These are phyloP conservation scores for Hyppa rectilinea DNA, from an alignment of 2,888 invertebrate species.

Conservation along the genomic window DNA sequence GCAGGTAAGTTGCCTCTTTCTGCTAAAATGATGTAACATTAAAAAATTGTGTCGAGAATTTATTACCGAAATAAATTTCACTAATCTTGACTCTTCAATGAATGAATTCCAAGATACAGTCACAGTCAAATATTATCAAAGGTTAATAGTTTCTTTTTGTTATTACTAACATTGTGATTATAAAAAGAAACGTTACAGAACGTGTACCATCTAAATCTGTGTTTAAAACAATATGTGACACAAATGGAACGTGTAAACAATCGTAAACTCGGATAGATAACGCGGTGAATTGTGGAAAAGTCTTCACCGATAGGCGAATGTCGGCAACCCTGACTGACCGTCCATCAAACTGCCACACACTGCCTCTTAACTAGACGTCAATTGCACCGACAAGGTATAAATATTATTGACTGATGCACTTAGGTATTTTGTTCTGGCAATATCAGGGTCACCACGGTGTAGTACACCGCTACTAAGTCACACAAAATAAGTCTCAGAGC, in stretches of 20 bases:
- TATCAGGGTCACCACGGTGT: conserved; percentile 40
- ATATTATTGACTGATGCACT: conserved; percentile 53
- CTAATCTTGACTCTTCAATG: conserved; percentile 11
- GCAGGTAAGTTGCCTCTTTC: background rate
- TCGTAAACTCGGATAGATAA: conserved; percentile 60
- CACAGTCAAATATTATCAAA: conserved; percentile 18
- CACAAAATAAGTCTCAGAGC: conserved; percentile 36
- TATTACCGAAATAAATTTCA: background rate
- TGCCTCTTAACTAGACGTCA: conserved; percentile 57
- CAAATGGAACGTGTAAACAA: conserved; percentile 48
- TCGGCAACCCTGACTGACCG: conserved; percentile 63
- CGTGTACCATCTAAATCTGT: conserved; percentile 17
- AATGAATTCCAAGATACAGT: conserved; percentile 14
- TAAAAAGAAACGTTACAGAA: conserved; percentile 7
- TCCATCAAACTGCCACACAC: conserved; percentile 62
- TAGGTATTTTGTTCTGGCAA: conserved; percentile 26
- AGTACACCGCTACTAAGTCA: conserved; percentile 15
- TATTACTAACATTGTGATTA: conserved; percentile 2
- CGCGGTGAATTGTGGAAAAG: conserved; percentile 62
- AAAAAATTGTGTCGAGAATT: background rate
- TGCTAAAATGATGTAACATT: background rate
- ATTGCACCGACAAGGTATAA: conserved; percentile 55
- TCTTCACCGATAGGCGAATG: conserved; percentile 62
- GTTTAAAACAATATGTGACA: conserved; percentile 31
- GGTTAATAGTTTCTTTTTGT: conserved; percentile 12